These are phyloP conservation scores for Acropternis orthonyx DNA, from an alignment of 2,797 vertebrate species.

Conservation along the genomic window DNA sequence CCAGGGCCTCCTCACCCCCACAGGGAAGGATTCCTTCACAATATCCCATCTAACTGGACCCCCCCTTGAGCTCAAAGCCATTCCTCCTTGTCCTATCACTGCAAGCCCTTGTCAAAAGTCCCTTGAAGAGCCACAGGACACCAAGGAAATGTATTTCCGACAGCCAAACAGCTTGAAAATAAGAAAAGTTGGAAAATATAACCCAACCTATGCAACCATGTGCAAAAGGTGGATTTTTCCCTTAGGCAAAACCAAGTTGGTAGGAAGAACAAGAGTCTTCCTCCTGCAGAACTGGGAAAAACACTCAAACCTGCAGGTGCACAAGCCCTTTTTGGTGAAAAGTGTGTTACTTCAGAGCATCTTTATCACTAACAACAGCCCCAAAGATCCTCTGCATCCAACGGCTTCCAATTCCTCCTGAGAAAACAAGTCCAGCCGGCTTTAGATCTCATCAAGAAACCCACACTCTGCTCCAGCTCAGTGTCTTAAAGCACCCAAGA, in stretches of 20 bases:
- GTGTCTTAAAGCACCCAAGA: background rate
- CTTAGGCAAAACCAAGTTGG: background rate
- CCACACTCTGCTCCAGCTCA: background rate
- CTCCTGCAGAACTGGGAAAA: background rate
- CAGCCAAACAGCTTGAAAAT: background rate
- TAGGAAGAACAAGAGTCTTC: background rate
- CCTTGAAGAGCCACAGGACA: background rate
- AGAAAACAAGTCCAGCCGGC: background rate
- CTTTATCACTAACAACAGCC: background rate
- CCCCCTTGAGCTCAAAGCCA: background rate
- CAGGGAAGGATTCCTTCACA: background rate
- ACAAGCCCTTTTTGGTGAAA: background rate
- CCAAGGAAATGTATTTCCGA: background rate
- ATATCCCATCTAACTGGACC: background rate
- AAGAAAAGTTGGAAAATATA: background rate
- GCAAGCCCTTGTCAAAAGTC: background rate
- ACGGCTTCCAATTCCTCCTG: background rate
- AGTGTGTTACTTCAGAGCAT: background rate
- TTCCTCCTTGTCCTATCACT: background rate
- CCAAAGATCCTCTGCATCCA: background rate
- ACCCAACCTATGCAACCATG: background rate
- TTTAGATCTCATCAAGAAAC: background rate
- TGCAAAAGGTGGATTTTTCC: background rate
- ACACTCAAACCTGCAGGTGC: background rate
- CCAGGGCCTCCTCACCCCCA: background rate